phyloP scores from a whole-genome alignment of 2,888 invertebrate genomes.

The Dermolepida albohirtum region DNA sequence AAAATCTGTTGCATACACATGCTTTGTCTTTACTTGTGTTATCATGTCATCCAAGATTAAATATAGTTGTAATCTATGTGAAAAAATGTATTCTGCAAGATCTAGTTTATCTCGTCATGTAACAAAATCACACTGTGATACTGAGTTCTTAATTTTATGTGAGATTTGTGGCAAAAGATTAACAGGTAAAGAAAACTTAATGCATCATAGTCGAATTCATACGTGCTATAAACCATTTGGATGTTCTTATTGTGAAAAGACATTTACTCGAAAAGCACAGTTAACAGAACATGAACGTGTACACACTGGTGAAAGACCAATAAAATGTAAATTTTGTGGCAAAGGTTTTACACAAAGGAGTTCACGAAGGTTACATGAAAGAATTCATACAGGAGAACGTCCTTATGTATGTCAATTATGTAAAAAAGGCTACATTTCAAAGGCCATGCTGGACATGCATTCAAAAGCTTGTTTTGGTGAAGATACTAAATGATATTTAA shows the following conservation, averaged over 20 bases:
- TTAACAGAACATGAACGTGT: slow-evolving; percentile 61
- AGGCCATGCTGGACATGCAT: slow-evolving; percentile 73
- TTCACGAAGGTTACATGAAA: slow-evolving; percentile 73
- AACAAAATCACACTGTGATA: too few relatives aligned
- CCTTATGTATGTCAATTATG: slow-evolving; percentile 72
- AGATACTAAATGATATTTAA: too few relatives aligned
- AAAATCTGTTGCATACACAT: too few relatives aligned
- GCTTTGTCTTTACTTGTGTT: too few relatives aligned
- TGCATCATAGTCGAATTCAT: slow-evolving; percentile 61
- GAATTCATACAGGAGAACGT: slow-evolving; percentile 73
- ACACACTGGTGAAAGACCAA: slow-evolving; percentile 62
- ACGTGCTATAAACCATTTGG: slow-evolving; percentile 61
- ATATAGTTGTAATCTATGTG: too few relatives aligned
- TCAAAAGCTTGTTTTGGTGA: slow-evolving; percentile 66
- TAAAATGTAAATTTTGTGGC: slow-evolving; percentile 69
- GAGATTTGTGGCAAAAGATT: slow-evolving; percentile 72
- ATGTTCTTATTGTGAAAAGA: slow-evolving; percentile 61
- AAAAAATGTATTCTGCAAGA: too few relatives aligned
- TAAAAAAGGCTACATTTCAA: slow-evolving; percentile 72
- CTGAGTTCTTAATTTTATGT: slow-evolving; percentile 63
- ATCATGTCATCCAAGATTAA: too few relatives aligned
- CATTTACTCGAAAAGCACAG: slow-evolving; percentile 61
- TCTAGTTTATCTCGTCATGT: too few relatives aligned
- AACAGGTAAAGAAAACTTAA: slow-evolving; percentile 67
- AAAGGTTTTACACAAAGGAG: slow-evolving; percentile 74